These are phyloP conservation scores for Channa striata DNA, from an alignment of 2,797 vertebrate genomes.

Conservation along the genomic window DNA sequence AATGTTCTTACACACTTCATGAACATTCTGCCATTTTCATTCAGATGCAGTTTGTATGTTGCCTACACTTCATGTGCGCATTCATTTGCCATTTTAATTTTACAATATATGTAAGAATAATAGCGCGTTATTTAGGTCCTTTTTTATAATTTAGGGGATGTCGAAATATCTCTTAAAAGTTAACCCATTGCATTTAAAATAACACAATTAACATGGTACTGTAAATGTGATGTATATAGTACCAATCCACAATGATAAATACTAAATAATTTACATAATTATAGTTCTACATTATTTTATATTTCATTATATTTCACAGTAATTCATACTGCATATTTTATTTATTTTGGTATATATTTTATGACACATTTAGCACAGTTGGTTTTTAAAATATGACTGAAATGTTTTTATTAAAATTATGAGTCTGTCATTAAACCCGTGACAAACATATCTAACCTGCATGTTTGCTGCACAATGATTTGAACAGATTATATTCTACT, in stretches of 20 bases:
- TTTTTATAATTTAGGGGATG: constrained; percentile 10
- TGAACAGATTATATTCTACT: constrained; percentile 51
- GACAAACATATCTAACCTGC: constrained; percentile 31
- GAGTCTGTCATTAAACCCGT: not conserved
- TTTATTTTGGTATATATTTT: constrained; percentile 9
- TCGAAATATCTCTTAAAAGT: not conserved
- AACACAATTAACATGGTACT: not conserved
- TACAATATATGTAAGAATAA: not conserved
- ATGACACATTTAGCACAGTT: not conserved
- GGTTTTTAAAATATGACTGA: constrained; percentile 12
- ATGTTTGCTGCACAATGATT: constrained; percentile 19
- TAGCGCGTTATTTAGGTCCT: not conserved
- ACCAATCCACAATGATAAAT: not conserved
- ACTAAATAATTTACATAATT: constrained; percentile 46
- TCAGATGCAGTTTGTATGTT: not conserved
- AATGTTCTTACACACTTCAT: not conserved
- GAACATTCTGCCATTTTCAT: not conserved
- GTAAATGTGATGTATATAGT: constrained; percentile 1
- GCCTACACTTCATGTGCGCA: not conserved
- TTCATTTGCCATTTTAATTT: not conserved
- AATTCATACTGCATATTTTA: not conserved
- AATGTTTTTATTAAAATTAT: constrained; percentile 23
- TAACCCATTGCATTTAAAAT: not conserved
- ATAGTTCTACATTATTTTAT: not conserved
- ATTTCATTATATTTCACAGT: constrained; percentile 27